Percentiles rank a stretch among this genome's conserved stretches.
These are phyloP conservation scores for Toxonevra muliebris DNA, from an alignment of 2,888 invertebrate genomes.

Conservation along the genomic window DNA sequence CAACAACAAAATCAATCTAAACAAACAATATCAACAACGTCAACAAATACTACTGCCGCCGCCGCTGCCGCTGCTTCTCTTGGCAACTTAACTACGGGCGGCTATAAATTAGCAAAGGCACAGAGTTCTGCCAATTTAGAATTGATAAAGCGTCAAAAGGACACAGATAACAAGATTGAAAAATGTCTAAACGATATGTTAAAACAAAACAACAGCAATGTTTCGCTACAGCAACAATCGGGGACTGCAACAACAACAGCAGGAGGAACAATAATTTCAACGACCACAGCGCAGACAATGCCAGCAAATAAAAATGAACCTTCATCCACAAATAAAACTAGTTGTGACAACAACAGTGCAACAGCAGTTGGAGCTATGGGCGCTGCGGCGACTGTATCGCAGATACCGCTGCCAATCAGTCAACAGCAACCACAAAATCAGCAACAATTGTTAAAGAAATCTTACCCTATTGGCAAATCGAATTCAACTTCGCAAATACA, in stretches of 20 bases:
- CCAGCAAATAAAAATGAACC: conserved; percentile 9
- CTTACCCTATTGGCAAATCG: conserved; percentile 60
- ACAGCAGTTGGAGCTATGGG: neutral
- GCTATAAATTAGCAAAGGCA: conserved; percentile 48
- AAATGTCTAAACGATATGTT: conserved; percentile 63
- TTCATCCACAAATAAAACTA: conserved; percentile 9
- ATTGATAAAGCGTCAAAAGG: conserved; percentile 59
- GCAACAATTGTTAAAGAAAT: conserved; percentile 45
- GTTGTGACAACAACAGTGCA: conserved; percentile 15
- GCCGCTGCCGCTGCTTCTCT: conserved; percentile 14
- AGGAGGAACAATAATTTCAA: conserved; percentile 28
- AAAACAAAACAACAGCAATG: conserved; percentile 51
- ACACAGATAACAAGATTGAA: conserved; percentile 63
- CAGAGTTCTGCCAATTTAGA: conserved; percentile 55
- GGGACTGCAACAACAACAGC: conserved; percentile 34
- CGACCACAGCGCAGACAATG: conserved; percentile 33
- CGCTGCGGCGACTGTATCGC: conserved; percentile 23
- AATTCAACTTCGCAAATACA: conserved; percentile 63
- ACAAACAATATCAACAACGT: conserved; percentile 23
- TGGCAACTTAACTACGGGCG: conserved; percentile 27
- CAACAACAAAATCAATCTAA: conserved; percentile 20
- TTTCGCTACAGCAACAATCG: conserved; percentile 27
- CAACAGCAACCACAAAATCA: conserved; percentile 30
- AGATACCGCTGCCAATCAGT: conserved; percentile 19
- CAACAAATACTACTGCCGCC: neutral